Base-by-base conservation (phyloP, 2,888 invertebrate species). In the Ichneumoninae sp. region DNA sequence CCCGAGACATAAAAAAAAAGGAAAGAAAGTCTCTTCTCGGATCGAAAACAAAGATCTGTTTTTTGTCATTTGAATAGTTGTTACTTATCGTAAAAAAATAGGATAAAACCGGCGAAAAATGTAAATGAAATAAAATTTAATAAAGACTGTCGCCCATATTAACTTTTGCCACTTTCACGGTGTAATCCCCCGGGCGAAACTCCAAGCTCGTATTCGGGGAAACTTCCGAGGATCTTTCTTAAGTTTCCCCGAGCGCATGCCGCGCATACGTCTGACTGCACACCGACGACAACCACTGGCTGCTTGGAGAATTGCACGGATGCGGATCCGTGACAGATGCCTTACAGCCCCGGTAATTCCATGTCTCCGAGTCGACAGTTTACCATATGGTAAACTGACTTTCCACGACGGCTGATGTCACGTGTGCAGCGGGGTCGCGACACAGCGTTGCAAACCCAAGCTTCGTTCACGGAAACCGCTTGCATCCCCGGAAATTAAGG, bases 401-500 rank as follows among this genome's bases (percentile, higher is more conserved):
- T 36, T 47, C 74, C 30, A 8, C 30, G 22, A 19, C 63, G 65
- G 16, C 16, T 30, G 30, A 63, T 33, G 33, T 63, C 33, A 33
- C 47, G 26, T 50, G 22, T 7, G 13, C 36, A 52, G 6, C 1
- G 40, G 44, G 52, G 36, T 73, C 81, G 57, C 50, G 69, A 44
- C 65, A 74, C 68, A 22, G 50, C 30, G 30, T 76, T 44, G 60
- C 40, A 36, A 10, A 60, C 22, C 36, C 66, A 40, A 57, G 19
- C 40, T 3, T 26, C 19, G 4, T 66, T 19, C 47, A 30, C 40
- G 47, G 65, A 73, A 74, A 74, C 57, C 70, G 16, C 52, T 69
- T 68, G 66, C 66, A 76, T 68, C 47, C 22, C 78, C 74, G 81
- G 78, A 84, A 81, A 81, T 84, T 81, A 81, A 84, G 74, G 74